Percentiles rank a stretch among this genome's conserved stretches.
phyloP scores from a whole-genome alignment of 1,140 invertebrate species.

The Coenobita brevimanus region DNA sequence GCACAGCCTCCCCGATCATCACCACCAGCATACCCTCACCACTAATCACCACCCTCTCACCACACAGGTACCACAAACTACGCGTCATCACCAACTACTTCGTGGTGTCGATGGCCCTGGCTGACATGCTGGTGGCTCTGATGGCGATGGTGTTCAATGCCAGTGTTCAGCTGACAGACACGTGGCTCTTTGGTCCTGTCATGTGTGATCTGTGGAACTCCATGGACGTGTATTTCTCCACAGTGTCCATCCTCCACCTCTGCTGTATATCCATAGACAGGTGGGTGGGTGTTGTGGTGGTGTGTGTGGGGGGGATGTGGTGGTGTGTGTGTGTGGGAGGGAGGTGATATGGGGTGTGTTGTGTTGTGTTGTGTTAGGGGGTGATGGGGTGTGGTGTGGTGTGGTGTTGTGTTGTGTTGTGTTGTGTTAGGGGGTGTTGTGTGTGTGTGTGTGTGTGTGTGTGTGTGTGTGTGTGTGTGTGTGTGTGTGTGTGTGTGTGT shows the following conservation, averaged over 20 bases:
- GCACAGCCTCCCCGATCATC: too few species aligned
- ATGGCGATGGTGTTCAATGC: slow-evolving; percentile 97
- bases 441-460: too few species aligned
- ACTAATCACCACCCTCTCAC: background rate
- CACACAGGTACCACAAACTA: slow-evolving; percentile 79
- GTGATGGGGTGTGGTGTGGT: too few species aligned
- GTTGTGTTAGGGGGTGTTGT: too few species aligned
- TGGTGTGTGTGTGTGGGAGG: too few species aligned
- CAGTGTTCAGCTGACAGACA: slow-evolving; percentile 85
- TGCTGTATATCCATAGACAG: slow-evolving; percentile 96
- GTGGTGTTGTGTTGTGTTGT: too few species aligned
- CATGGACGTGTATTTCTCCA: slow-evolving; percentile 95
- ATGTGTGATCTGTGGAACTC: slow-evolving; percentile 97
- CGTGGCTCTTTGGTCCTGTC: slow-evolving; percentile 89
- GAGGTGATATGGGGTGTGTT: too few species aligned
- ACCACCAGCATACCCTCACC: too few species aligned
- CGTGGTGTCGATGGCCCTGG: slow-evolving; percentile 92
- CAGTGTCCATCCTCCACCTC: slow-evolving; percentile 92
- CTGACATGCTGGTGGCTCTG: slow-evolving; percentile 92
- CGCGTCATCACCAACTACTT: slow-evolving; percentile 95
- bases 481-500: too few species aligned
- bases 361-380: too few species aligned
- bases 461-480: too few species aligned
- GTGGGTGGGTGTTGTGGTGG: slow-evolving; percentile 24
- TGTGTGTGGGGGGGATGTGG: too few species aligned